These are phyloP conservation scores for Drosophila guanche DNA, from an alignment of 1,140 invertebrate genomes.

Conservation along the genomic window DNA sequence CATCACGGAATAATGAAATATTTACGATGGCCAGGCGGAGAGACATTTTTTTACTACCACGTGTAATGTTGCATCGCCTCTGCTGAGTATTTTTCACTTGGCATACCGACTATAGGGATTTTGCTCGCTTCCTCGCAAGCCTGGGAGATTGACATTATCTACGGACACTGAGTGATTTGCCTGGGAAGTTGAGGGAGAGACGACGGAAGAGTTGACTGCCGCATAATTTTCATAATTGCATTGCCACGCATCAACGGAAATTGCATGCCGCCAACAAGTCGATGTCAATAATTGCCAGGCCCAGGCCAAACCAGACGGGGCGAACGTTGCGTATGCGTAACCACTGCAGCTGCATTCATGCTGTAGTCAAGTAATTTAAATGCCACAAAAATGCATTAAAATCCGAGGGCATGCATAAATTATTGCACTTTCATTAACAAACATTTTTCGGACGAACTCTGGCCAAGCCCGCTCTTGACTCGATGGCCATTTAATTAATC, in stretches of 20 bases:
- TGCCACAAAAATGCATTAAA: conserved; percentile 71
- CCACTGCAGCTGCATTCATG: conserved; percentile 18
- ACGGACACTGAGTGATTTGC: conserved; percentile 51
- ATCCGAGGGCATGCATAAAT: conserved; percentile 62
- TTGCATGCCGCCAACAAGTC: conserved; percentile 67
- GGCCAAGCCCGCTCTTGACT: conserved; percentile 21
- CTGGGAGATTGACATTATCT: conserved; percentile 55
- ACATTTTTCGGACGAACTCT: conserved; percentile 42
- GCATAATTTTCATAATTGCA: conserved; percentile 73
- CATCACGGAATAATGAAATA: too few relatives aligned
- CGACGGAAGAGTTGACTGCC: conserved; percentile 20
- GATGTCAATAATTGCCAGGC: conserved; percentile 63
- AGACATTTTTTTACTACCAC: too few relatives aligned
- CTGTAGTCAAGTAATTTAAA: conserved; percentile 43
- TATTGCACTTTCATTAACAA: conserved; percentile 69
- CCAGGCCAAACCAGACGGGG: neutral
- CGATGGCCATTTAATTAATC: conserved; percentile 59
- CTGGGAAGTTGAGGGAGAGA: neutral
- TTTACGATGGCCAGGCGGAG: too few relatives aligned
- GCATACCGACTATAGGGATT: too few relatives aligned
- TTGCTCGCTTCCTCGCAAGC: conserved; percentile 14
- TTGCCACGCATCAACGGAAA: conserved; percentile 66
- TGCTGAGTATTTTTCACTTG: too few relatives aligned
- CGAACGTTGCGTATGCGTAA: conserved; percentile 49
- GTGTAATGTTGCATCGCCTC: too few relatives aligned